phyloP scores from a whole-genome alignment of 2,888 invertebrate genomes.

The Cryptocephalus moraei region DNA sequence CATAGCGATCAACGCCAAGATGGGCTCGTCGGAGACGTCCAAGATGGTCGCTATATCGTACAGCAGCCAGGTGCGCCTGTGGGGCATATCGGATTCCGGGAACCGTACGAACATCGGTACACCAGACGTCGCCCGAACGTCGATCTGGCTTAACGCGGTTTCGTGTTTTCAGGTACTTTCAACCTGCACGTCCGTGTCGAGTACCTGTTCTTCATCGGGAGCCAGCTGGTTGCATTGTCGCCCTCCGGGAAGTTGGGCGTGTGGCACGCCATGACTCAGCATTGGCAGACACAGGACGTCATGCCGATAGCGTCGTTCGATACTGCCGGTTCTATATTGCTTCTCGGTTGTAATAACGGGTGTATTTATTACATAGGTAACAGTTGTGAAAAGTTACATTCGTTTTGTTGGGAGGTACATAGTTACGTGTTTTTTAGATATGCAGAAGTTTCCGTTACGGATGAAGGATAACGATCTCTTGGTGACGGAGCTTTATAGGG shows the following conservation, averaged over 20 bases:
- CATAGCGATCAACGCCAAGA: constrained; percentile 76
- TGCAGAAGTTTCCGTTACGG: constrained; percentile 97
- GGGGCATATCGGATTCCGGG: constrained; percentile 73
- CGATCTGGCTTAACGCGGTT: background rate
- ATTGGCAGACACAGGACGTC: constrained; percentile 97
- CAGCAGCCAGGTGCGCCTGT: constrained; percentile 63
- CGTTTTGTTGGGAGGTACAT: background rate
- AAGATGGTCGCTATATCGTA: constrained; percentile 81
- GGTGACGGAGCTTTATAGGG: constrained; percentile 91
- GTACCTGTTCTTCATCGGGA: constrained; percentile 94
- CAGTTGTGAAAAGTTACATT: constrained; percentile 8
- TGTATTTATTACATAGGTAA: constrained; percentile 93
- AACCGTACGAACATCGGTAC: constrained; percentile 60
- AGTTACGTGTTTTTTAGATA: constrained; percentile 53
- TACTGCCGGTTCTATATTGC: constrained; percentile 90
- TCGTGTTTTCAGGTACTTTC: constrained; percentile 59
- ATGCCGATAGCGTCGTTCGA: constrained; percentile 93
- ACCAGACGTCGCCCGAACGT: background rate
- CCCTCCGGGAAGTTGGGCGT: constrained; percentile 91
- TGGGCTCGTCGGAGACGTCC: constrained; percentile 47
- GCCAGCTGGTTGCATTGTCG: constrained; percentile 92
- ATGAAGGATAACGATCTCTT: constrained; percentile 99
- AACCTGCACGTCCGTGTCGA: constrained; percentile 89
- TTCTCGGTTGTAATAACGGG: constrained; percentile 92
- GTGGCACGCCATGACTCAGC: constrained; percentile 99